Percentiles rank a stretch among this genome's conserved stretches.
Evolutionary conservation across 1,140 invertebrate species (phyloP).

Genomic region (Anastrepha obliqua): DNA sequence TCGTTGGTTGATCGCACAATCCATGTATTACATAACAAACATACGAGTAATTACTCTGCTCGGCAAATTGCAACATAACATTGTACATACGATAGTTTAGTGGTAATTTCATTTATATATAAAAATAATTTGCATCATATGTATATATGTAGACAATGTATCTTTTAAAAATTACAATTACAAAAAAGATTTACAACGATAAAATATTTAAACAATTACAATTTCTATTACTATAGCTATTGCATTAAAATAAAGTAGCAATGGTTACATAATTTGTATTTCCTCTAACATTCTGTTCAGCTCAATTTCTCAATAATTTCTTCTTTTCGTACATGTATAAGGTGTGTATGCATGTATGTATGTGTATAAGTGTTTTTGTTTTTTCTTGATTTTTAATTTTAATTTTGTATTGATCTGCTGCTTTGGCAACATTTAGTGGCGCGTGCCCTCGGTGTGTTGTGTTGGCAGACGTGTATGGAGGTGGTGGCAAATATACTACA

Average conservation of each 20-base stretch:
- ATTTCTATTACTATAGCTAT: slow-evolving; percentile 26
- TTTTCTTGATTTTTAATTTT: not conserved
- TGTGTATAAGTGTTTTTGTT: not conserved
- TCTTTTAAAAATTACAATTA: slow-evolving; percentile 27
- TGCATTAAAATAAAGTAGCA: slow-evolving; percentile 15
- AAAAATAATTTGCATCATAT: slow-evolving; percentile 21
- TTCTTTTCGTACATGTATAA: not conserved
- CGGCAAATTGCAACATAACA: slow-evolving; percentile 12
- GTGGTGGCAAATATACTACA: too few relatives aligned
- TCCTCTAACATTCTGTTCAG: not conserved
- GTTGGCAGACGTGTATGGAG: not conserved
- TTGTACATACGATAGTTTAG: slow-evolving; percentile 14
- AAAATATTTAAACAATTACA: slow-evolving; percentile 47
- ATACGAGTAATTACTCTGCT: not conserved
- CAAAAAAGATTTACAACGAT: slow-evolving; percentile 40
- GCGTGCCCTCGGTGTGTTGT: not conserved
- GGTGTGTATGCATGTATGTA: not conserved
- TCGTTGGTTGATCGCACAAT: slow-evolving; percentile 27
- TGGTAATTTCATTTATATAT: not conserved
- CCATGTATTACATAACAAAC: slow-evolving; percentile 24
- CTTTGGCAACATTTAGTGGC: not conserved
- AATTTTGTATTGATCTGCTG: slow-evolving; percentile 8
- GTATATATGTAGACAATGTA: not conserved
- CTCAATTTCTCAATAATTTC: not conserved
- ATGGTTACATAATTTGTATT: not conserved